Base-by-base conservation (phyloP, 2,797 vertebrate genomes). In the Leptatherina wallacei region DNA sequence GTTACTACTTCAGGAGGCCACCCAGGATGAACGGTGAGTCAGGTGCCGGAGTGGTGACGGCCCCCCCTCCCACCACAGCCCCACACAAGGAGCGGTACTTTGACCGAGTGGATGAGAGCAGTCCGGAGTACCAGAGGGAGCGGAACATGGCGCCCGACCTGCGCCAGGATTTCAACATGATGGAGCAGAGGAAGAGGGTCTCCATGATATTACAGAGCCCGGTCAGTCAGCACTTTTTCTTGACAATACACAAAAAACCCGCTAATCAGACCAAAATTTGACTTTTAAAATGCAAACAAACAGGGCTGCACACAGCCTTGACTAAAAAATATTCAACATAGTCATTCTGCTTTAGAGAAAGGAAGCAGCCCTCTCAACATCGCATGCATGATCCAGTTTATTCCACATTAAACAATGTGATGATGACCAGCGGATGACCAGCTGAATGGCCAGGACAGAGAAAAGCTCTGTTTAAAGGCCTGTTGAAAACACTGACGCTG, bases 181-280 rank as follows among this genome's bases (percentile, higher is more conserved):
- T 99, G 98, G 98, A 99, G 81, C 98, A 99, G 79, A 96, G 95
- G 85, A 99, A 99, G 90, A 94, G 98, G 77, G 98, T 99, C 29
- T 99, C 98, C 83, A 99, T 99, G 97, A 99, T 99, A 61, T 96
- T 99, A 60, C 98, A 99, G 77, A 99, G 98, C 69, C 98, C 98
- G 8, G 98, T 99, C 89, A 96, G 96, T 88, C 40, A 14, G 40
- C 4, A 32, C 24, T 1, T 33, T 49, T 22, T 12, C 8, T 22
- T 6, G 0, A 18, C 24, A 10, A 8, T 20, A 20, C 13, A 40
- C 38, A 40, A 40, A 14, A 40, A 12, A 4, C 12, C 36, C 2
- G 30, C 6, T 32, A 32, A 32, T 32, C 30, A 32, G 30, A 32
- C 30, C n/a, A 49, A 49, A 22, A 22, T 22, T 49, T 22, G 20